Evolutionary conservation across 2,888 invertebrate species (phyloP).

Genomic region (Elgonia sp.): DNA sequence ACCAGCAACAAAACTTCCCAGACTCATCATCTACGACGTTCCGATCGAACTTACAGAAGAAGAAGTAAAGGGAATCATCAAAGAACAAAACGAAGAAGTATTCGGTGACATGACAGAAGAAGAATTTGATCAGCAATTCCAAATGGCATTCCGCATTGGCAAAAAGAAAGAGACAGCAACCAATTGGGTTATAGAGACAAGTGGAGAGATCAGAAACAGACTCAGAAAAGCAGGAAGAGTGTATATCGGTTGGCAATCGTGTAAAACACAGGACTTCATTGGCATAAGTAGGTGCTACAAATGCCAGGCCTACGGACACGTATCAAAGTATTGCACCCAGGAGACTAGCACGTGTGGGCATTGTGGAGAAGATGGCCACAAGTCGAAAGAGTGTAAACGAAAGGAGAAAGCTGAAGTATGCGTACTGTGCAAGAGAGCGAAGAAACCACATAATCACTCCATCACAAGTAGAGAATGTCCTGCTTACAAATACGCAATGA

Average conservation of each 20-base stretch:
- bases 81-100: conserved; percentile 30
- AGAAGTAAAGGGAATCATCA: background rate
- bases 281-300: conserved; percentile 67
- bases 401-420: background rate
- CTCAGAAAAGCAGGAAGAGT: conserved; percentile 39
- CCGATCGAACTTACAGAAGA: background rate
- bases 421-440: conserved; percentile 8
- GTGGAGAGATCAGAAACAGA: conserved; percentile 36
- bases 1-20: conserved; percentile 32
- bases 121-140: background rate
- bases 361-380: conserved; percentile 60
- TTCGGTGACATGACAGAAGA: background rate
- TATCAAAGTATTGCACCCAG: conserved; percentile 52
- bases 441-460: background rate
- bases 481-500: background rate
- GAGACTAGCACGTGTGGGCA: conserved; percentile 47
- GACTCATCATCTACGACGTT: conserved; percentile 23
- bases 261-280: conserved; percentile 62
- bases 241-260: conserved; percentile 64
- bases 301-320: conserved; percentile 73
- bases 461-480: conserved; percentile 12
- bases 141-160: conserved; percentile 11
- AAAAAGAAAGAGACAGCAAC: background rate
- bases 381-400: background rate
- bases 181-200: conserved; percentile 59